Base-by-base conservation (phyloP, 1,140 invertebrate genomes). In the Sycophaga agraensis region DNA sequence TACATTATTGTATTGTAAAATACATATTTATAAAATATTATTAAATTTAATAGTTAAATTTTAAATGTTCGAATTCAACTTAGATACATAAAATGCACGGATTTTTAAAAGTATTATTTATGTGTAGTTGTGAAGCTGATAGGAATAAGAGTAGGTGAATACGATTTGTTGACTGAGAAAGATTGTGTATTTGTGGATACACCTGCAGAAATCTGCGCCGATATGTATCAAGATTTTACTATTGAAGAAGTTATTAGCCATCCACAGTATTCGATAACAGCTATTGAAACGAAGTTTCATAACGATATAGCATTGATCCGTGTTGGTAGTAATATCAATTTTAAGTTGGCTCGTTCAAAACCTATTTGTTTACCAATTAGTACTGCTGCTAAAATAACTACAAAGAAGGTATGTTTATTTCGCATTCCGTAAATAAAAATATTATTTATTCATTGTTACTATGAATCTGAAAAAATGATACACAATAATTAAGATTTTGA, bases 271-370 rank as follows among this genome's bases (percentile, higher is more conserved):
- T 72, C 68, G 14, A 71, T 64, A 2, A n/a, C n/a, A n/a, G n/a
- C n/a, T n/a, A n/a, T n/a, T n/a, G 5, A 11, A 6, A 63, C 74
- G 0, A 77, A 55, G 2, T 69, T 84, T 3, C 72, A 74, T 31
- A 84, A 88, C 66, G 88, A 89, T 64, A 86, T 90, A 50, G 88
- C 83, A 1, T 68, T 90, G 2, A 76, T 90, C 39, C 78, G 86
- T 67, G 71, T 89, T 0, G 66, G 76, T 0, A 58, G 69, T 43
- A 72, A 80, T 3, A 82, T 83, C 2, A 77, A 85, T 62, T 82
- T 87, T 63, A 63, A 69, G 16, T 69, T 76, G 68, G 70, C 70
- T 31, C 84, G 68, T 51, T 80, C 82, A 43, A 82, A 76, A 46
- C 82, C 86, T 2, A 78, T 88, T 50, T 88, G 86, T 64, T 60